phyloP scores from a whole-genome alignment of 2,113 vertebrate genomes.

The Tragelaphus imberbis region DNA sequence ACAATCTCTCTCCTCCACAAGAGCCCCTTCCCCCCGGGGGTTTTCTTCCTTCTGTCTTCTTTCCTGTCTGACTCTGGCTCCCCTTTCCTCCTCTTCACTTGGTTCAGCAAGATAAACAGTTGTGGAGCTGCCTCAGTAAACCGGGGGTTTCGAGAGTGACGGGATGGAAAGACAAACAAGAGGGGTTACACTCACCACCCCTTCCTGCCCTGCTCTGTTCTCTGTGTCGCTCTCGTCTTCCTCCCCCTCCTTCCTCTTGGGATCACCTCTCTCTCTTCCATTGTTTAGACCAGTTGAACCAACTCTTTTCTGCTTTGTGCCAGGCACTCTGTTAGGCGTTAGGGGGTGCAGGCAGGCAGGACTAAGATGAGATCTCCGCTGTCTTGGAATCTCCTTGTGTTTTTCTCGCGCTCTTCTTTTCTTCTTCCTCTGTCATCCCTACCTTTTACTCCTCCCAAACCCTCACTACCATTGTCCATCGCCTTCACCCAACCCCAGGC shows the following conservation, averaged over 20 bases:
- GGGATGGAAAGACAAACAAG: not conserved
- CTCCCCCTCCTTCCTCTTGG: not conserved
- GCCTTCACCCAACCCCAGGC: not conserved
- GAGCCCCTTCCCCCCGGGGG: rapidly evolving
- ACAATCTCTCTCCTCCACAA: not conserved
- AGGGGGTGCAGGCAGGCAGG: not conserved
- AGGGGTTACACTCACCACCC: rapidly evolving
- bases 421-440: not conserved
- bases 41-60: not conserved
- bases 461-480: rapidly evolving
- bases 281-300: not conserved
- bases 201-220: not conserved
- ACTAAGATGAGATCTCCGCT: not conserved
- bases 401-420: not conserved
- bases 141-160: rapidly evolving
- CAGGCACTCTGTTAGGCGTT: not conserved
- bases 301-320: not conserved
- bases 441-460: not conserved
- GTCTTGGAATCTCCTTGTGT: not conserved
- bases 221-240: not conserved
- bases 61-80: not conserved
- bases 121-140: rapidly evolving
- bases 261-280: not conserved
- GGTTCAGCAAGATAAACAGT: not conserved
- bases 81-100: not conserved